Evolutionary conservation across 2,797 vertebrate genomes (phyloP).

Genomic region (Macropus fuliginosus): DNA sequence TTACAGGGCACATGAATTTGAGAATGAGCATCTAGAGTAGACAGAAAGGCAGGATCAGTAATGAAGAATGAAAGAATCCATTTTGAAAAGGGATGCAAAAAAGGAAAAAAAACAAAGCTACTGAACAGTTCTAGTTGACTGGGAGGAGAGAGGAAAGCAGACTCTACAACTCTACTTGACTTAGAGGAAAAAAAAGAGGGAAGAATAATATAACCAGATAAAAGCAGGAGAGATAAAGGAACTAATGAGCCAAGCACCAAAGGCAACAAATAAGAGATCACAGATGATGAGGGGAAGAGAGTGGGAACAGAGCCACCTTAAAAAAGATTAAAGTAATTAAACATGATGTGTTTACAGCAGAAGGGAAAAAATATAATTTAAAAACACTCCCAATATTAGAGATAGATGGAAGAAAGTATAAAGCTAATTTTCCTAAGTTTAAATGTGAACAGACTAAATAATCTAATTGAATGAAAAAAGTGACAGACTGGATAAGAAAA

Average conservation of each 20-base stretch:
- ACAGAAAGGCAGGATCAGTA: not conserved
- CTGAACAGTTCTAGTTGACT: not conserved
- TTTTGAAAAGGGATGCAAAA: not conserved
- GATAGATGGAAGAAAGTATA: not conserved
- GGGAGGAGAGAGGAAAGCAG: not conserved
- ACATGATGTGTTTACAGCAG: not conserved
- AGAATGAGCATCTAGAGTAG: not conserved
- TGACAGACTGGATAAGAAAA: not conserved
- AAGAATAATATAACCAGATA: not conserved
- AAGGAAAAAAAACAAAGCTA: not conserved
- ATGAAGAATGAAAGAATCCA: not conserved
- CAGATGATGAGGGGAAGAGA: not conserved
- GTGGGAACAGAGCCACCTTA: not conserved
- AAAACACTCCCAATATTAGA: not conserved
- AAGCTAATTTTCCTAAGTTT: not conserved
- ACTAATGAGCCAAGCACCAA: not conserved
- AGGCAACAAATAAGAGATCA: not conserved
- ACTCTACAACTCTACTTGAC: not conserved
- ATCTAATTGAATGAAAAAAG: not conserved
- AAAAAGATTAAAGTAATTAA: not conserved
- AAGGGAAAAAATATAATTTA: not conserved
- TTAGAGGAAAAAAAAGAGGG: not conserved
- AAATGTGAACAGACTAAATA: not conserved
- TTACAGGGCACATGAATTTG: not conserved
- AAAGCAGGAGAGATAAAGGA: not conserved